Conservation (phyloP, 2,113 vertebrate species). For the Xenopus tropicalis region UCB_Xtro_10.0 CM004447.2:143746001-143746500, state of each 20-base stretch:
- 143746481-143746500: no score
- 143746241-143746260: slow-evolving; percentile 36
- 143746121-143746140: slow-evolving; percentile 27
- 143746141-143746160: slow-evolving; percentile 15
- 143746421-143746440: no score
- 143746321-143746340: slow-evolving; percentile 29
- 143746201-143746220: slow-evolving; percentile 23
- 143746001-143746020: no score
- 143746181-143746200: slow-evolving; percentile 38
- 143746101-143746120: slow-evolving; percentile 25
- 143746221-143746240: slow-evolving; percentile 33
- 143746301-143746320: slow-evolving; percentile 41
- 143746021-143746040: no score
- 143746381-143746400: no score
- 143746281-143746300: slow-evolving; percentile 43
- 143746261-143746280: slow-evolving; percentile 42
- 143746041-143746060: slow-evolving; percentile 22
- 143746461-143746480: no score
- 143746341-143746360: slow-evolving; percentile 11
- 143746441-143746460: no score
- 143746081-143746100: slow-evolving; percentile 12
- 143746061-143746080: slow-evolving; percentile 11
- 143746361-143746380: no score
- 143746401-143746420: no score
- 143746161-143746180: slow-evolving; percentile 30